Base-by-base conservation (phyloP, 2,113 vertebrate genomes). In the Elaphurus davidianus region DNA sequence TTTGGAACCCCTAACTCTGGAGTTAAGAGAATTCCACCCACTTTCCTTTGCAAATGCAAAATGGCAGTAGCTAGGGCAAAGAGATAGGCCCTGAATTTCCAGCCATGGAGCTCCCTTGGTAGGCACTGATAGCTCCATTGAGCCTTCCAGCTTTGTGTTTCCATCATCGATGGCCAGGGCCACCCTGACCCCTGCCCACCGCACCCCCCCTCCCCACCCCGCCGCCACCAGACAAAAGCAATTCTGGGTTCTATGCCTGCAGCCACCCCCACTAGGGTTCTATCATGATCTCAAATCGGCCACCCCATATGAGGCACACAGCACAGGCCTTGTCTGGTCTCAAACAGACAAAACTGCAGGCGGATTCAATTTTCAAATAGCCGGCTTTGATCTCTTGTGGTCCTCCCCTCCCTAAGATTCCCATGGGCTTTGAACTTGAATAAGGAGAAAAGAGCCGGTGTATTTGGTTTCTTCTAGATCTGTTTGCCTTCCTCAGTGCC, bases 401-500 rank as follows among this genome's bases (percentile, higher is more conserved):
- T 36, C 33, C 55, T 45, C 55, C 62, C 45, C 45, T 30, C 12
- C 6, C 6, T n/a, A 4, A 60, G 60, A 52, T 55, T 82, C 97
- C 91, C 64, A 57, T 9, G 95, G 43, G 81, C 43, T 4, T 55
- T 43, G 79, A 12, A 90, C 90, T 19, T 57, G 67, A 55, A 47
- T 0, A 90, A 85, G 36, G 50, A 87, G 52, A 95, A n/a, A 45
- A 62, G 88, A 97, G 15, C 55, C 52, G 23, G 86, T 50, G 0
- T 95, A 88, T 97, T 84, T 84, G 91, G 85, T 98, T 97, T 96
- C 97, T 87, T 84, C 87, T 21, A 54, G 45, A 97, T 97, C 89
- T 19, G 45, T 50, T 74, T 89, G 60, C 17, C 50, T 84, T 76
- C 55, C 78, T 43, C 45, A 91, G 86, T 96, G 96, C 79, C 93